Conservation (phyloP, 2,888 invertebrate species). For the Tenthredo scrophulariae region DNA sequence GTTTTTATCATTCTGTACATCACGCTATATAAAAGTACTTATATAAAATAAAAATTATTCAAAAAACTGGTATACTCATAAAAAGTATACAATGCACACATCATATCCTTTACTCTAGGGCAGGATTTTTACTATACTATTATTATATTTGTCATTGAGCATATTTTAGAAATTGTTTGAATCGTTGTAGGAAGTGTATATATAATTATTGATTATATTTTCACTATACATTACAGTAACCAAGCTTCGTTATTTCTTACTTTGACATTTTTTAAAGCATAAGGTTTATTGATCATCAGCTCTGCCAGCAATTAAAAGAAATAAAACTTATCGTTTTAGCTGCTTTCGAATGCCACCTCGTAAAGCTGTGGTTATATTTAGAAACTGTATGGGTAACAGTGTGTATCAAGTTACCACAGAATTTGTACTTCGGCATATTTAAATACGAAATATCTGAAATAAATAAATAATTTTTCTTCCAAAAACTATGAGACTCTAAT, state of each 20-base stretch:
- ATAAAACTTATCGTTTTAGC: background rate
- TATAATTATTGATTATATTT: conserved; percentile 68
- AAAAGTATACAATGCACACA: conserved; percentile 71
- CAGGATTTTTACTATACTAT: conserved; percentile 74
- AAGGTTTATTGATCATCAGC: conserved; percentile 1
- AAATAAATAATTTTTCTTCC: conserved; percentile 4
- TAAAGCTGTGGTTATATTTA: conserved; percentile 17
- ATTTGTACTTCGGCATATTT: conserved; percentile 37
- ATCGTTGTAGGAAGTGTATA: conserved; percentile 75
- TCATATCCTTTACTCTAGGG: conserved; percentile 68
- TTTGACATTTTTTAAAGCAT: conserved; percentile 33
- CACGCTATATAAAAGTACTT: conserved; percentile 69
- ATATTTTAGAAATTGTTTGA: conserved; percentile 76
- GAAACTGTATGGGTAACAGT: background rate
- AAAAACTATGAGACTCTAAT: background rate
- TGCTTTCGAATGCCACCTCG: conserved; percentile 5
- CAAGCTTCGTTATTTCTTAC: conserved; percentile 50
- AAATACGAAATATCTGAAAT: conserved; percentile 3
- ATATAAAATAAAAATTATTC: conserved; percentile 72
- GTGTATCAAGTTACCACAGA: conserved; percentile 31
- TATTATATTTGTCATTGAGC: conserved; percentile 74
- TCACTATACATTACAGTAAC: conserved; percentile 68
- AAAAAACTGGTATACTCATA: conserved; percentile 70
- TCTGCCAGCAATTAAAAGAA: conserved; percentile 2
- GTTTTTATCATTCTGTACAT: conserved; percentile 59